Evolutionary conservation across 2,888 invertebrate species (phyloP).

Genomic region (Cephus rjabovi): DNA sequence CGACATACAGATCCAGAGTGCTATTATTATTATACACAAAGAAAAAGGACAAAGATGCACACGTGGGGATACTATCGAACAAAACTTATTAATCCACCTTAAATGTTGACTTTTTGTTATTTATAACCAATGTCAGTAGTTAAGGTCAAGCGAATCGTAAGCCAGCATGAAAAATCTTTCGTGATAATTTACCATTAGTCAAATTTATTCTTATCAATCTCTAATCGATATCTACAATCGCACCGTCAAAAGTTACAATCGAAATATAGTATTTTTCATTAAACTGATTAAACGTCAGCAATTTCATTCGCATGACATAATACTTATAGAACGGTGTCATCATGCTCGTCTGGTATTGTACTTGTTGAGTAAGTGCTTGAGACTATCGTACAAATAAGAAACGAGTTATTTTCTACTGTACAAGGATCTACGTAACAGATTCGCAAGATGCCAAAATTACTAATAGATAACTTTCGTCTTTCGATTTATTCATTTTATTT

Average conservation of each 20-base stretch:
- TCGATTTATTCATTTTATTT: neutral
- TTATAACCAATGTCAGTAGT: conserved; percentile 36
- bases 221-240: neutral
- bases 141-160: conserved; percentile 28
- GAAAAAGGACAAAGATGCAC: neutral
- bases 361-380: neutral
- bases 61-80: conserved; percentile 24
- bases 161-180: neutral
- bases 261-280: neutral
- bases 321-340: neutral
- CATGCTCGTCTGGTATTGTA: neutral
- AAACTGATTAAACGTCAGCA: neutral
- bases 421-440: too few species aligned
- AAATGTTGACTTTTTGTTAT: conserved; percentile 34
- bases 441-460: too few species aligned
- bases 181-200: neutral
- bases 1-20: neutral
- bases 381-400: neutral
- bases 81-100: conserved; percentile 28
- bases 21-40: neutral
- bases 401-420: neutral
- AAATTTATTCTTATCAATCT: neutral
- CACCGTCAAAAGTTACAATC: neutral
- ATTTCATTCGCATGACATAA: neutral
- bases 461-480: too few species aligned